These are phyloP conservation scores for Anabacerthia variegaticeps DNA, from an alignment of 2,797 vertebrate species.

Conservation along the genomic window DNA sequence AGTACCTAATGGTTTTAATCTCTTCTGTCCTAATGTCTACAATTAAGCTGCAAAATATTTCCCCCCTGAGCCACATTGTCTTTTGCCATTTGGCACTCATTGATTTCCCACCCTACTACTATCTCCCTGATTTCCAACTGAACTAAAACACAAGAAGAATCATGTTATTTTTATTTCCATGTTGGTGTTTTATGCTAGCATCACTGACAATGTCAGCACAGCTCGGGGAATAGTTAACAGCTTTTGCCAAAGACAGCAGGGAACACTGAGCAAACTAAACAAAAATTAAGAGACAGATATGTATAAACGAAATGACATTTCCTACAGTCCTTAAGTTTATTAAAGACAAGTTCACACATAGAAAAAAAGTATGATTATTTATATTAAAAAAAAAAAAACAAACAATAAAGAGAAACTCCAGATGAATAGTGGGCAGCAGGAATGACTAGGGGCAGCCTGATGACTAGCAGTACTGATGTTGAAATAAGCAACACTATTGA, in stretches of 20 bases:
- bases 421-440: neutral
- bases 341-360: neutral
- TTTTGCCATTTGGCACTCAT: conserved; percentile 4
- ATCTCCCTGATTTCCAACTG: neutral
- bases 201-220: neutral
- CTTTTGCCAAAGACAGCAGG: conserved; percentile 5
- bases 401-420: neutral
- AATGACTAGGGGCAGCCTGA: neutral
- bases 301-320: neutral
- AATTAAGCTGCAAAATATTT: conserved; percentile 30
- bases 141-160: conserved; percentile 11
- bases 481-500: neutral
- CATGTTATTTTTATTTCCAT: conserved; percentile 37
- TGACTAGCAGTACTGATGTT: neutral
- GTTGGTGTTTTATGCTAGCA: neutral
- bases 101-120: conserved; percentile 14
- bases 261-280: neutral
- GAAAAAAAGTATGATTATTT: neutral
- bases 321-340: neutral
- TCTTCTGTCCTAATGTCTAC: neutral
- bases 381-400: neutral
- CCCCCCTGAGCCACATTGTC: neutral
- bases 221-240: neutral
- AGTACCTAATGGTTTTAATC: neutral
- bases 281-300: neutral